Conservation (phyloP, 1,140 invertebrate genomes). For the Antheraea pernyi region DNA sequence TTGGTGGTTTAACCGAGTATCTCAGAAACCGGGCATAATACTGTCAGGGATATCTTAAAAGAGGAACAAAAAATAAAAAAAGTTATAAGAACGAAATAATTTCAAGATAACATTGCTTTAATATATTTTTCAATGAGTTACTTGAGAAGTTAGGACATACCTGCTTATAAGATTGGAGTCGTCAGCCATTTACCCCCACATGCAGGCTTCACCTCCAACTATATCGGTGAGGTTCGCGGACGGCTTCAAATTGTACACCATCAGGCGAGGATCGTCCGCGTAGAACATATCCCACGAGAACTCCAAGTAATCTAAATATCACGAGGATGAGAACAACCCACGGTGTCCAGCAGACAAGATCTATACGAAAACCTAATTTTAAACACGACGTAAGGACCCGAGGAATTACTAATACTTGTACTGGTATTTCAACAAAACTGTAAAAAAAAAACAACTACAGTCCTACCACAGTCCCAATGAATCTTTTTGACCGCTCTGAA, state of each 20-base stretch:
- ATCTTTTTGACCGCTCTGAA: too few species aligned
- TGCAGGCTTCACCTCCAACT: slow-evolving; percentile 93
- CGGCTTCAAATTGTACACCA: slow-evolving; percentile 64
- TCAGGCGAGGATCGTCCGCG: slow-evolving; percentile 86
- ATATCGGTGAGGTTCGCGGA: slow-evolving; percentile 54
- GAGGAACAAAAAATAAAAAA: too few species aligned
- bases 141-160: neutral
- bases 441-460: too few species aligned
- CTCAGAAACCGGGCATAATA: too few species aligned
- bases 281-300: slow-evolving; percentile 90
- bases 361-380: slow-evolving; percentile 32
- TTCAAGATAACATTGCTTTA: too few species aligned
- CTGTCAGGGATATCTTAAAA: too few species aligned
- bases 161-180: slow-evolving; percentile 71
- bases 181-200: slow-evolving; percentile 95
- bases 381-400: neutral
- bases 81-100: too few species aligned
- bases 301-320: slow-evolving; percentile 91
- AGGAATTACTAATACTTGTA: too few species aligned
- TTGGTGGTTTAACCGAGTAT: too few species aligned
- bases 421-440: too few species aligned
- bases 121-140: too few species aligned
- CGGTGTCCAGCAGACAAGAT: slow-evolving; percentile 81
- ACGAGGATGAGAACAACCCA: slow-evolving; percentile 87
- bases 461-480: too few species aligned